Evolutionary conservation across 2,113 vertebrate species (phyloP).

Genomic region (Callopanchax toddi): DNA sequence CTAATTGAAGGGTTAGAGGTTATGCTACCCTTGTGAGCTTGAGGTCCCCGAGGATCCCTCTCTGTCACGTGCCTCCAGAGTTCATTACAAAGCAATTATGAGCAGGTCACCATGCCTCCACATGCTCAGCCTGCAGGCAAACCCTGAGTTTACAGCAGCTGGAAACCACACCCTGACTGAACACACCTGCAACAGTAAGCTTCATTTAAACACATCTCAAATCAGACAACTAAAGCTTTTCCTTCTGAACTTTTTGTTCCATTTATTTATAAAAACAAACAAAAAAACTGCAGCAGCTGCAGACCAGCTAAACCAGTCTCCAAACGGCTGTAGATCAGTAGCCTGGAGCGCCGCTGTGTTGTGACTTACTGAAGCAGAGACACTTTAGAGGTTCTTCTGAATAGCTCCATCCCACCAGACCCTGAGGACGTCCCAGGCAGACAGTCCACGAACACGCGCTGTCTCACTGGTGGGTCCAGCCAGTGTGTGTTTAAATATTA

Average conservation of each 20-base stretch:
- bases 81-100: constrained; percentile 62
- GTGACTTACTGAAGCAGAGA: constrained; percentile 38
- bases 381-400: constrained; percentile 58
- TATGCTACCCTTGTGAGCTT: constrained; percentile 30
- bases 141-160: constrained; percentile 42
- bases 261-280: background rate
- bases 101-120: constrained; percentile 27
- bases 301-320: constrained; percentile 18
- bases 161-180: constrained; percentile 49
- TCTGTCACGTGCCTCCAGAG: constrained; percentile 57
- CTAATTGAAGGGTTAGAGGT: constrained; percentile 35
- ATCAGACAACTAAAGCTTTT: background rate
- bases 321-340: constrained; percentile 38
- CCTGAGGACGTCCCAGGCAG: constrained; percentile 40
- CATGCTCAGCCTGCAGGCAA: constrained; percentile 34
- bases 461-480: constrained; percentile 33
- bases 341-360: constrained; percentile 10
- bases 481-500: constrained; percentile 71
- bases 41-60: constrained; percentile 40
- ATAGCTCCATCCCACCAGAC: constrained; percentile 45
- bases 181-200: constrained; percentile 53
- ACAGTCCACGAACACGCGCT: constrained; percentile 42
- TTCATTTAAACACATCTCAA: constrained; percentile 18
- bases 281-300: background rate
- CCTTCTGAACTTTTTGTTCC: background rate